Conservation (phyloP, 2,113 vertebrate species). For the Microtus richardsoni region DNA sequence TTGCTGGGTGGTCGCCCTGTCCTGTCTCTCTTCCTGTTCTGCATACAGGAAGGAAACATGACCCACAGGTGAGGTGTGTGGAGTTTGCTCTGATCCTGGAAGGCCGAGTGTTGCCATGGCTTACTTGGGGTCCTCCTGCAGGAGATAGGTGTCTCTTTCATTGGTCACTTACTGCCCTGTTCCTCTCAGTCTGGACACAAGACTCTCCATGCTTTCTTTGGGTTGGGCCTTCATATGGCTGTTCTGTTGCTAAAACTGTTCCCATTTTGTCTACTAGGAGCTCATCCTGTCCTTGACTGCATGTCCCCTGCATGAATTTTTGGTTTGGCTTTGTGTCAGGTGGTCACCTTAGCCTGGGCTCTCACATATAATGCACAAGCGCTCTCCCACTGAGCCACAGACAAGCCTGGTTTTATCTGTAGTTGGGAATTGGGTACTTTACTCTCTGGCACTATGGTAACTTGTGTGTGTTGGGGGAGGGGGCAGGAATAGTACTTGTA, state of each 20-base stretch:
- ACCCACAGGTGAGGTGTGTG: background rate
- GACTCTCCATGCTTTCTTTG: background rate
- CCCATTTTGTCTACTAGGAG: background rate
- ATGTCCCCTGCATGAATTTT: background rate
- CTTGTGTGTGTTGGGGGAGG: too few relatives aligned
- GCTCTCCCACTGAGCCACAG: background rate
- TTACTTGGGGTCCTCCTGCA: background rate
- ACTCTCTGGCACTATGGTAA: background rate
- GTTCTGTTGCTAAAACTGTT: background rate
- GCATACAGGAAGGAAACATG: background rate
- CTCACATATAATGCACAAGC: background rate
- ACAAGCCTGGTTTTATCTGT: background rate
- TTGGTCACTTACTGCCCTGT: background rate
- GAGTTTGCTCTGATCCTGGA: background rate
- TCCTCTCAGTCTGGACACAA: background rate
- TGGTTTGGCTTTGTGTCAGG: background rate
- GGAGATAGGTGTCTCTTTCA: background rate
- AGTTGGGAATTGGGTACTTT: background rate
- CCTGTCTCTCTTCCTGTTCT: background rate
- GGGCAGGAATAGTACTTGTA: background rate
- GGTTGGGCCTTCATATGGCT: background rate
- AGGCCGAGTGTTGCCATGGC: background rate
- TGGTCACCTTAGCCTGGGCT: background rate
- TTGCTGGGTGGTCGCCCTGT: background rate
- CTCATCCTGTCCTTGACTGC: background rate